Base-by-base conservation (phyloP, 1,140 invertebrate species). In the Neodiprion virginianus region DNA sequence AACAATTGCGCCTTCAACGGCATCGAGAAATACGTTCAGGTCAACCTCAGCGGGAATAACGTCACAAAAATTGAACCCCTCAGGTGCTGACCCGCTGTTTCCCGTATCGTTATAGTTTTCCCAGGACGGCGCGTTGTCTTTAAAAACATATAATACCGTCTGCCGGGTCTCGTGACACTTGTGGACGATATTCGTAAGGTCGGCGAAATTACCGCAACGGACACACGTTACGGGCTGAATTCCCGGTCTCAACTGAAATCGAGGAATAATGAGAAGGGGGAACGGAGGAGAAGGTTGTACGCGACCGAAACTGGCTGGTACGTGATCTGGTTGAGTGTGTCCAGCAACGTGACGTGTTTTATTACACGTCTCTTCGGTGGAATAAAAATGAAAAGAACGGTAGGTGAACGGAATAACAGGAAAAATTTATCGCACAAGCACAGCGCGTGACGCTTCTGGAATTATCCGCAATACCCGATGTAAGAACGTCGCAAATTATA, bases 211-310 rank as follows among this genome's bases (percentile, higher is more conserved):
- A 40, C 28, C 28, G 17, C 17, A 40, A 40, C 28, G 28, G 28
- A 40, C 28, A 40, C 28, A 40, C 28, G 28, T 40, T 2, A 40
- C 5, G 28, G 28, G 28, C 28, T 40, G 28, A 40, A 40, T 40
- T 40, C 28, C 1, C 28, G 28, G 28, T 40, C 2, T 40, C 28
- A 40, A 40, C 28, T 17, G 7, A 61, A 61, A 61, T 61, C 53
- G 53, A 61, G 53, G 8, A 61, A 61, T 61, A 61, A 61, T 61
- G 53, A 61, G 53, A 61, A 17, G 53, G n/a, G 53, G n/a, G n/a
- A 7, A 61, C 10, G 50, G 50, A 53, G 10, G 50, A 53, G n/a
- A 61, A 4, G 53, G 53, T 40, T 40, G 28, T 40, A 40, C 28
- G 28, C 28, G 28, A 40, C 28, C 5, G 28, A 40, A 40, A 40